Evolutionary conservation across 2,113 vertebrate genomes (phyloP).

Genomic region (Phyllostomus discolor): DNA sequence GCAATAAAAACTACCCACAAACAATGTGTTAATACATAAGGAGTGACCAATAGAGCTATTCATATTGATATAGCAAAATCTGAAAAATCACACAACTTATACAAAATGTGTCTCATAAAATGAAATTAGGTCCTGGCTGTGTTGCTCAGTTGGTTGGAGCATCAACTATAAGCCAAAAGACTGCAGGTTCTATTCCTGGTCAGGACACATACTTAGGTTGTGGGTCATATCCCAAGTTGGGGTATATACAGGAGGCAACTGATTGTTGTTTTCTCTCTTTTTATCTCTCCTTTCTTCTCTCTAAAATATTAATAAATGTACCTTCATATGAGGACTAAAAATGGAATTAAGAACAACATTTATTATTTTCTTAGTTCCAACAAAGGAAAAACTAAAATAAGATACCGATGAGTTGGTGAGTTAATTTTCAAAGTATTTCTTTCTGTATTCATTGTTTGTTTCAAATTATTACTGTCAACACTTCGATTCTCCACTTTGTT

Average conservation of each 20-base stretch:
- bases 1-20: no score
- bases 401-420: neutral
- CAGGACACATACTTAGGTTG: no score
- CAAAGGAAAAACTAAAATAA: neutral
- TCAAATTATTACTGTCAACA: neutral
- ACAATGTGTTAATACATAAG: neutral
- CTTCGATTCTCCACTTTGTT: neutral
- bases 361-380: neutral
- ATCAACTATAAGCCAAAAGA: no score
- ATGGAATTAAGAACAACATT: neutral
- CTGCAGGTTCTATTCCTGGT: no score
- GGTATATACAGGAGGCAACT: no score
- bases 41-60: neutral
- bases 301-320: no score
- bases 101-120: neutral
- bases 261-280: no score
- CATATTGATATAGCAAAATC: neutral
- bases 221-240: no score
- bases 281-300: no score
- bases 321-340: no score
- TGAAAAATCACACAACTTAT: neutral
- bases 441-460: neutral
- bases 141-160: no score
- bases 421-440: slow-evolving; percentile 34
- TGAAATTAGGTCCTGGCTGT: neutral